These are phyloP conservation scores for Rhagoletis pomonella DNA, from an alignment of 1,140 invertebrate species.

Conservation along the genomic window DNA sequence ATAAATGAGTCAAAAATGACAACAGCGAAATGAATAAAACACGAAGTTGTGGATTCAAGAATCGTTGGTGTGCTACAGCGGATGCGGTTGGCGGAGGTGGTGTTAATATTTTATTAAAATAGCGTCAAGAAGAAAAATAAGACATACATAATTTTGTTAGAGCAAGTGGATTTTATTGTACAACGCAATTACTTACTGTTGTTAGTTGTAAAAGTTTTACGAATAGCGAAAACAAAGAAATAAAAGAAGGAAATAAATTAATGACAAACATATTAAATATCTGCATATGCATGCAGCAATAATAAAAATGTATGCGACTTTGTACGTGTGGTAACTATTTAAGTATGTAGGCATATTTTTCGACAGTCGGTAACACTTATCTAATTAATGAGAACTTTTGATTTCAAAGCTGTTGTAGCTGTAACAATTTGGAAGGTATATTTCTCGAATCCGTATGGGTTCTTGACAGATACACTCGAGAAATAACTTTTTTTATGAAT, in stretches of 20 bases:
- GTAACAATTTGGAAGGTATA: too few species aligned
- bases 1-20: slow-evolving; percentile 43
- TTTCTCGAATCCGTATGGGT: too few species aligned
- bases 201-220: slow-evolving; percentile 35
- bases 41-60: not conserved
- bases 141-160: slow-evolving; percentile 3
- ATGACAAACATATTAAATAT: too few species aligned
- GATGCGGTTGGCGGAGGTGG: slow-evolving; percentile 14
- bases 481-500: too few species aligned
- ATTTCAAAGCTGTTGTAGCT: too few species aligned
- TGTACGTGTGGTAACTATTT: too few species aligned
- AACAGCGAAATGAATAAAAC: slow-evolving; percentile 15
- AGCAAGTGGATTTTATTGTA: slow-evolving; percentile 43
- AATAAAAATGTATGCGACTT: too few species aligned
- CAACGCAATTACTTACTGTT: slow-evolving; percentile 45
- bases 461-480: too few species aligned
- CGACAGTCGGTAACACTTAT: too few species aligned
- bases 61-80: not conserved
- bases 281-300: too few species aligned
- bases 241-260: not conserved
- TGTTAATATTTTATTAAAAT: slow-evolving; percentile 51
- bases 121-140: not conserved
- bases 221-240: not conserved
- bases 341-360: too few species aligned
- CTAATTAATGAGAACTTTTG: too few species aligned